Evolutionary conservation across 2,797 vertebrate genomes (phyloP).

Genomic region (Lepus oiostolus): DNA sequence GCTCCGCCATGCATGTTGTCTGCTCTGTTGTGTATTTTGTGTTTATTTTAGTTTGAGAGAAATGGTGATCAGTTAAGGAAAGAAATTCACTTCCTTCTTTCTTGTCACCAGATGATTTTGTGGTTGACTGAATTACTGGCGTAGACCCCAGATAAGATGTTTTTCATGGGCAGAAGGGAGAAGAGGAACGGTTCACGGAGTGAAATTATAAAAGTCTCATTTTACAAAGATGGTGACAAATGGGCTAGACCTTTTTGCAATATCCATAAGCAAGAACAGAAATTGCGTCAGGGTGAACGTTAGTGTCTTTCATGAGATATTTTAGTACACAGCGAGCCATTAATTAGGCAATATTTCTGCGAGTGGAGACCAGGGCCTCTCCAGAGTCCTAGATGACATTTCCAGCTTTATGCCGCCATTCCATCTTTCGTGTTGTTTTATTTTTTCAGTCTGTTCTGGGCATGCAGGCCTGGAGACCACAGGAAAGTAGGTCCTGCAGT

Average conservation of each 20-base stretch:
- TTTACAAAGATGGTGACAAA: constrained; percentile 84
- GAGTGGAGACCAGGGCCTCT: constrained; percentile 82
- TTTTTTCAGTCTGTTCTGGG: constrained; percentile 76
- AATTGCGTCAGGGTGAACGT: constrained; percentile 84
- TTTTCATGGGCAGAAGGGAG: not conserved
- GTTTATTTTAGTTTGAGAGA: constrained; percentile 1
- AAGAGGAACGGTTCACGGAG: constrained; percentile 76
- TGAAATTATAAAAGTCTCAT: constrained; percentile 86
- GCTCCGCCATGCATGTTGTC: not conserved
- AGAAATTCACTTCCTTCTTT: not conserved
- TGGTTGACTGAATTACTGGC: not conserved
- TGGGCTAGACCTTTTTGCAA: constrained; percentile 83
- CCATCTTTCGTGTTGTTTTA: constrained; percentile 72
- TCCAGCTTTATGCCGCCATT: constrained; percentile 84
- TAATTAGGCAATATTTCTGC: constrained; percentile 86
- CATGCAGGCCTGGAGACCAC: constrained; percentile 80
- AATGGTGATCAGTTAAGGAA: not conserved
- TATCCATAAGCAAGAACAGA: constrained; percentile 82
- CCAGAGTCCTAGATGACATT: constrained; percentile 87
- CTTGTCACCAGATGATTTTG: not conserved
- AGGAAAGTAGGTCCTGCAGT: constrained; percentile 73
- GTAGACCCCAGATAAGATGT: not conserved
- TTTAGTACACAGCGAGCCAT: constrained; percentile 81
- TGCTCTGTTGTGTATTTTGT: not conserved
- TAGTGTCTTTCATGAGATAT: constrained; percentile 86